These are phyloP conservation scores for Tridacna crocea DNA, from an alignment of 2,888 invertebrate species.

Conservation along the genomic window DNA sequence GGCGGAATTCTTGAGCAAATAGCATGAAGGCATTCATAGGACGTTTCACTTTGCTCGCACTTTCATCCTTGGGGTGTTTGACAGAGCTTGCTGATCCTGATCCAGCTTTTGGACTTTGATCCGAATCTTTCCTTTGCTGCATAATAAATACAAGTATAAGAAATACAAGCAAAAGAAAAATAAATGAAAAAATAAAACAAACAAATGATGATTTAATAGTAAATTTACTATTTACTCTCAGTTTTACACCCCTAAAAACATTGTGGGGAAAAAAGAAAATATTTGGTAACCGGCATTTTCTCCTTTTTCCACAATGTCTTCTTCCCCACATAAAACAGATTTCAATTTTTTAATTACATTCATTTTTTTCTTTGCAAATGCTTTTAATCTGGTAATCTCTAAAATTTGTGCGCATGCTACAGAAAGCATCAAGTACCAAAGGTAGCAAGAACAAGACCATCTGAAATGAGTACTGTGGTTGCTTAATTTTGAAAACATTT, in stretches of 20 bases:
- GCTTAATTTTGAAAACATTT: no score
- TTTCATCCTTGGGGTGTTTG: slow-evolving; percentile 57
- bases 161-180: neutral
- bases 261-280: neutral
- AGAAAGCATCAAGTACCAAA: no score
- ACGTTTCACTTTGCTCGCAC: slow-evolving; percentile 82
- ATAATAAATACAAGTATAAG: neutral
- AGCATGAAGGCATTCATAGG: slow-evolving; percentile 87
- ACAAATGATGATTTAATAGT: no score
- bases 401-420: no score
- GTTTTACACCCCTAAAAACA: neutral
- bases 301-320: neutral
- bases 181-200: neutral
- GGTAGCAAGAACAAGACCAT: no score
- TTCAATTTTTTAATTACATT: no score
- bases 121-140: slow-evolving; percentile 68
- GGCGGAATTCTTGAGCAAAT: slow-evolving; percentile 85
- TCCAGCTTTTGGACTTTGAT: slow-evolving; percentile 59
- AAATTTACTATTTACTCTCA: no score
- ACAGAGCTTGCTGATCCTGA: slow-evolving; percentile 13
- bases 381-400: no score
- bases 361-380: no score
- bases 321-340: no score
- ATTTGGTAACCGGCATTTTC: neutral
- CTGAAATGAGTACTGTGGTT: no score